Evolutionary conservation across 2,113 vertebrate genomes (phyloP), one percentile per base, ranked within the genome.

Genomic region (Phoxinus phoxinus): DNA sequence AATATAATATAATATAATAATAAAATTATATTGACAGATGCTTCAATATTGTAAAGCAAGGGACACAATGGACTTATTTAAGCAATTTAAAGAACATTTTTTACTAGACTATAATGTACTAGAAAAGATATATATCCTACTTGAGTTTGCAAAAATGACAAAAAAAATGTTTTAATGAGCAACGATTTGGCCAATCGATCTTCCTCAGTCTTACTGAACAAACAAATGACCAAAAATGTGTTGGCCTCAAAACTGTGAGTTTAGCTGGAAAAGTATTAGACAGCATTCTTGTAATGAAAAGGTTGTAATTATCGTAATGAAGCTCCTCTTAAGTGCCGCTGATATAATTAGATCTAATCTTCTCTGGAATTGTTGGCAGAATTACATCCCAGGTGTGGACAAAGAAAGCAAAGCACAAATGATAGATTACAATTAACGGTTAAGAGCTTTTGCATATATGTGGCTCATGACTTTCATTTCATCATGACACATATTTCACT

Each of bases 341-440:
- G 10, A 41, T 30, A 41, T 59, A 79, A 58, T 58, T 35, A 69
- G 48, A 53, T 82, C 32, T 51, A 35, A 75, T 74, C 12, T 53
- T 65, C 12, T 65, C 44, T 74, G 32, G 44, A 37, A 35, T 71
- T 61, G 48, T 82, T 46, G 35, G 79, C 6, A 67, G 3, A 13
- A 44, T 67, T 25, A 53, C 69, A 63, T 61, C 58, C 9, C 65
- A 27, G 35, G 67, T 51, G 80, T 12, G 73, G 72, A 76, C 41
- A 59, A 87, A 80, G 17, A 21, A 58, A 46, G 35, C 71, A 21
- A 58, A 46, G 35, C 71, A 82, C 48, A 65, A 51, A 44, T 77
- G 75, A 61, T 56, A 67, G 9, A 37, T 37, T 75, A 51, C 23
- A 17, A 23, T 59, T 27, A 48, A 17, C 48, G 59, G 19, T n/a